phyloP scores from a whole-genome alignment of 2,797 vertebrate genomes.

The Euthynnus affinis region DNA sequence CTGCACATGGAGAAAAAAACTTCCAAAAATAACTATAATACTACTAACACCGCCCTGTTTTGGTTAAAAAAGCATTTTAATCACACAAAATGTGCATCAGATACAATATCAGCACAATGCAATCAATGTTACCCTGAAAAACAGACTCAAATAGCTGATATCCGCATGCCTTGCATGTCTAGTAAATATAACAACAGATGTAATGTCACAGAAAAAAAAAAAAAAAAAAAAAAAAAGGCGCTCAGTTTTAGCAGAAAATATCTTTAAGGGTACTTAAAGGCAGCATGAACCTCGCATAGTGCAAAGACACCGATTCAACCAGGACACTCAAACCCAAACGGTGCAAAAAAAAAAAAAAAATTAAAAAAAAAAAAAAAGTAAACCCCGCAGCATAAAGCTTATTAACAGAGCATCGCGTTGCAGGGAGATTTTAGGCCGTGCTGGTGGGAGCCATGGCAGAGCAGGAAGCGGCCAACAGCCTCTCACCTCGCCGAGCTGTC shows the following conservation, averaged over 20 bases:
- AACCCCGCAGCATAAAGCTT: background rate
- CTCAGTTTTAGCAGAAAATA: constrained; percentile 4
- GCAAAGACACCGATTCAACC: background rate
- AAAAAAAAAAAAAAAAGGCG: constrained; percentile 30
- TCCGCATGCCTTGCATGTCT: background rate
- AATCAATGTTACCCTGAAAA: background rate
- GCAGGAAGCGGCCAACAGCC: constrained; percentile 71
- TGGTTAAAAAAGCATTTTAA: background rate
- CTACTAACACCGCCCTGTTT: background rate
- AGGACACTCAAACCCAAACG: fast-evolving
- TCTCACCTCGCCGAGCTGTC: constrained; percentile 91
- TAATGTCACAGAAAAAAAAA: constrained; percentile 13
- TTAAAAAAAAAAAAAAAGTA: constrained; percentile 26
- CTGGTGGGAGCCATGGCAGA: constrained; percentile 61
- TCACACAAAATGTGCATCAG: background rate
- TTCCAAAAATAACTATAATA: background rate
- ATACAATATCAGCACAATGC: background rate
- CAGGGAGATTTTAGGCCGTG: constrained; percentile 68
- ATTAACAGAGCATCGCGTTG: constrained; percentile 29
- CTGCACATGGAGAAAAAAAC: background rate
- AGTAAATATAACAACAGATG: constrained; percentile 20
- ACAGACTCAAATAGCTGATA: background rate
- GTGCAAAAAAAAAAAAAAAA: too few species aligned
- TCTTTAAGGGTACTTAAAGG: fast-evolving
- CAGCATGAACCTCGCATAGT: background rate